Conservation (phyloP, 2,797 vertebrate species). For the Myotis vivesi region DNA sequence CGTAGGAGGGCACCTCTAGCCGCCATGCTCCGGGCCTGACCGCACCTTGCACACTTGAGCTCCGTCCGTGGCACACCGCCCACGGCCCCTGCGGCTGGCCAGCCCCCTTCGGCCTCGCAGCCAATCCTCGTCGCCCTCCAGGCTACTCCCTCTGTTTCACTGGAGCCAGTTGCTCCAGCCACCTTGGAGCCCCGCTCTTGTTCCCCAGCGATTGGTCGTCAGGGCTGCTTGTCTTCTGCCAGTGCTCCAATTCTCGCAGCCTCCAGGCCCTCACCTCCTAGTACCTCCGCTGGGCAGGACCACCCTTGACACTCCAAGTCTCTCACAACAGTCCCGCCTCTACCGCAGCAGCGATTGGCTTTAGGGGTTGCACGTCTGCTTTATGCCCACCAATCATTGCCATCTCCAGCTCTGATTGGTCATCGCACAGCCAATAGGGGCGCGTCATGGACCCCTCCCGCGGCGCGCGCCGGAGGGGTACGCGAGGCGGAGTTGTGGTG, state of each 20-base stretch:
- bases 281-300: neutral
- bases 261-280: neutral
- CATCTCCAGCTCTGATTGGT: neutral
- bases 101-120: neutral
- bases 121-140: neutral
- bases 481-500: slow-evolving; percentile 61
- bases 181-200: neutral
- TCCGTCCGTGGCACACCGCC: neutral
- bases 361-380: neutral
- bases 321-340: slow-evolving; percentile 21
- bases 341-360: neutral
- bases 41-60: neutral
- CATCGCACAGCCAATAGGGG: slow-evolving; percentile 22
- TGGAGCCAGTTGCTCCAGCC: neutral
- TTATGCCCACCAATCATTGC: neutral
- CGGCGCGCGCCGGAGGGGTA: slow-evolving; percentile 35
- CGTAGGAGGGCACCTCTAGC: neutral
- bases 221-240: neutral
- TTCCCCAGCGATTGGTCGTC: neutral
- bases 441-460: slow-evolving; percentile 35
- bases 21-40: neutral
- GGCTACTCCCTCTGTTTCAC: slow-evolving; percentile 55
- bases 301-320: neutral
- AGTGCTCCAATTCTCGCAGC: neutral
- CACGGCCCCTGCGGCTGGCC: neutral